Evolutionary conservation across 2,888 invertebrate species (phyloP).

Genomic region (Rotaria macrura): DNA sequence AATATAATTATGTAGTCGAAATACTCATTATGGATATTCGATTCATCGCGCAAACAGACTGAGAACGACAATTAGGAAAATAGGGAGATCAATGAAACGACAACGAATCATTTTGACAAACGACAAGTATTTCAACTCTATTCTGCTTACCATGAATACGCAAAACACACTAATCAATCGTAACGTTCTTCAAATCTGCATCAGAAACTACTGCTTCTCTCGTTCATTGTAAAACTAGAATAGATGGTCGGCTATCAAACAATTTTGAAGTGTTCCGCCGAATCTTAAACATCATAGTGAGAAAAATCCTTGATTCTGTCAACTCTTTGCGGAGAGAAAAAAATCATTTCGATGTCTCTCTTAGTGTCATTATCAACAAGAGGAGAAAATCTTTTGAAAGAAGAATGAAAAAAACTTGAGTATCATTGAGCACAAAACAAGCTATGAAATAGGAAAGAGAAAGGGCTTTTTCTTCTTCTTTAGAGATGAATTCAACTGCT

Average conservation of each 20-base stretch:
- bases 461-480: background rate
- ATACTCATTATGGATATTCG: background rate
- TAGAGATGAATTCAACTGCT: no score
- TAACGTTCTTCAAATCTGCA: background rate
- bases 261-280: background rate
- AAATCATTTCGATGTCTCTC: background rate
- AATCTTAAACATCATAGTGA: background rate
- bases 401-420: background rate
- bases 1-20: background rate
- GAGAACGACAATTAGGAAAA: background rate
- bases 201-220: background rate
- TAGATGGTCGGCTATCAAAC: background rate
- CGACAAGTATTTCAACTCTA: background rate
- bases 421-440: background rate
- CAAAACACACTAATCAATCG: background rate
- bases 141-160: background rate
- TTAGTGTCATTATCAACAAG: background rate
- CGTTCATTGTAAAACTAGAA: background rate
- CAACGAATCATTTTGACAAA: background rate
- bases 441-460: background rate
- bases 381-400: background rate
- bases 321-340: background rate
- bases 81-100: no score
- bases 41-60: background rate
- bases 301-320: background rate